Percentiles rank a stretch among this genome's conserved stretches.
These are phyloP conservation scores for Amblyopsis rosae DNA, from an alignment of 2,113 vertebrate species.

Conservation along the genomic window DNA sequence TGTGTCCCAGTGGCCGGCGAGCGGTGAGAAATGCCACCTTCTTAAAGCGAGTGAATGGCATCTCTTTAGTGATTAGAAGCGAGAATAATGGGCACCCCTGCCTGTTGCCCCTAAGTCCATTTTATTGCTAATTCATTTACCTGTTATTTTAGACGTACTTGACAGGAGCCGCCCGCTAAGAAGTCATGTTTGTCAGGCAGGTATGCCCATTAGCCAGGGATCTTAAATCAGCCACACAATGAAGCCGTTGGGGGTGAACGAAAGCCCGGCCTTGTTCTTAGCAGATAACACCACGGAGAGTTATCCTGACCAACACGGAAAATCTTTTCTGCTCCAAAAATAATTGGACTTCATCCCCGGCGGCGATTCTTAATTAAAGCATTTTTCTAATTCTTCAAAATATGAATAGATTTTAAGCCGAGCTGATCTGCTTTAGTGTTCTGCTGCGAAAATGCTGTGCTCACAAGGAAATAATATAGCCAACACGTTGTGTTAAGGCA, in stretches of 20 bases:
- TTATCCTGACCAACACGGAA: conserved; percentile 72
- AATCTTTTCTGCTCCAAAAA: conserved; percentile 67
- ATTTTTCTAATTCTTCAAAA: conserved; percentile 29
- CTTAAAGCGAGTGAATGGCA: conserved; percentile 99
- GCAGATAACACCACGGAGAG: conserved; percentile 72
- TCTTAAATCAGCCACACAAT: conserved; percentile 88
- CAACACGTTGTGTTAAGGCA: conserved; percentile 44
- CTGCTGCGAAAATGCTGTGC: conserved; percentile 59
- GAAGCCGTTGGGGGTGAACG: conserved; percentile 78
- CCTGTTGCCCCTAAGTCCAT: conserved; percentile 94
- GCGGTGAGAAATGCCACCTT: conserved; percentile 95
- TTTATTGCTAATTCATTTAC: conserved; percentile 99
- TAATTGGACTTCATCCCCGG: conserved; percentile 73
- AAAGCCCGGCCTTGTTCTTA: conserved; percentile 71
- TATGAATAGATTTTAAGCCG: conserved; percentile 59
- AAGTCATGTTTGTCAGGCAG: conserved; percentile 95
- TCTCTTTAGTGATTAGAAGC: conserved; percentile 99
- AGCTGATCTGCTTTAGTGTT: conserved; percentile 67
- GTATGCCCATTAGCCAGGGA: conserved; percentile 90
- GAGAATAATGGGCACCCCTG: conserved; percentile 97
- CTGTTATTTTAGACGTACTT: conserved; percentile 96
- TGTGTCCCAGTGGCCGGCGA: conserved; percentile 93
- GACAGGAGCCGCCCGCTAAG: conserved; percentile 96
- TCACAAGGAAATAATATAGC: conserved; percentile 43
- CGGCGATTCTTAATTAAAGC: conserved; percentile 74